Evolutionary conservation across 2,113 vertebrate species (phyloP), one percentile per base, ranked within the genome.

Genomic region (Dendrocopos noguchii): DNA sequence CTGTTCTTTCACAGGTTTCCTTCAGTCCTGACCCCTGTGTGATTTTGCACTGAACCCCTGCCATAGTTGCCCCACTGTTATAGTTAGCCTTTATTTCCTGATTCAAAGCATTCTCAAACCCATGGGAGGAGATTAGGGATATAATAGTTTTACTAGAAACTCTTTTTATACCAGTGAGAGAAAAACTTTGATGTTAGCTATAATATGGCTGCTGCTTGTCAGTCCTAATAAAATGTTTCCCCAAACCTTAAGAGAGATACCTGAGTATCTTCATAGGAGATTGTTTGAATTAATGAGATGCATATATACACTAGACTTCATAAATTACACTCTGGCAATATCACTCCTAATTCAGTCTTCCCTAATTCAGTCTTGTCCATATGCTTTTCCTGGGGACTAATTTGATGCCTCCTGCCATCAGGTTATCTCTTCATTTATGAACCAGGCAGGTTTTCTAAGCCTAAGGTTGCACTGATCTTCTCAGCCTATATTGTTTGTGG

Each of bases 141-240:
- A 46, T 29, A 68, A 76, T 1, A 77, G 11, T 28, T 78, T 63
- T 66, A 33, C 11, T 36, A 50, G 19, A 59, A 64, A 7, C 0
- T 8, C 14, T 36, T 77, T 65, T 80, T 21, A 10, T 1, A 0
- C 34, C 14, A 78, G 2, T 3, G 1, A 22, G 2, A 9, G 15
- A 34, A 80, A 91, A 90, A 47, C 52, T 44, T 6, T 71, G 22
- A 34, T 33, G 2, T 29, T 71, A 75, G 27, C 8, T 67, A 71
- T 5, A 19, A 2, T 15, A 21, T 34, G 18, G 22, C 11, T 78
- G 19, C 33, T 42, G 8, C 17, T 71, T 83, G 15, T 53, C 19
- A 25, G 7, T 60, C 16, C 52, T 70, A 20, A 27, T 68, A 64
- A 9, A 50, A 21, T 14, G 7, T 61, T 94, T 75, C 20, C 20